Percentiles rank a stretch among this genome's conserved stretches.
phyloP scores from a whole-genome alignment of 1,140 invertebrate species.

The Nasonia giraulti region DNA sequence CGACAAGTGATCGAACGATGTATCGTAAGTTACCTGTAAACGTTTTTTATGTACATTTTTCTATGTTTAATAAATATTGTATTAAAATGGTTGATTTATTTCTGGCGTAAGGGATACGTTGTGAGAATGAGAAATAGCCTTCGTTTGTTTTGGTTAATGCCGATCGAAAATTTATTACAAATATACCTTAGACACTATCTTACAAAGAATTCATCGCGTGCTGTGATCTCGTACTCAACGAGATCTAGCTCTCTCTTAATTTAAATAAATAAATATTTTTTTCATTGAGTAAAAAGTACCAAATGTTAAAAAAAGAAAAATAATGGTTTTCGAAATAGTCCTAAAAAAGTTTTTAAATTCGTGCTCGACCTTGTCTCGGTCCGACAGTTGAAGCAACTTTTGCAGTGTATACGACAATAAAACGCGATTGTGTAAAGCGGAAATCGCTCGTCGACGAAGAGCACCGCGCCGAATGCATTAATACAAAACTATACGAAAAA shows the following conservation, averaged over 20 bases:
- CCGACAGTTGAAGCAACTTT: neutral
- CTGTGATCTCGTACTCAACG: conserved; percentile 28
- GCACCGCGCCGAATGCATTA: conserved; percentile 3
- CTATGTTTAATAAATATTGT: conserved; percentile 41
- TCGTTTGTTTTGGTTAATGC: conserved; percentile 44
- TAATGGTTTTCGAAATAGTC: neutral
- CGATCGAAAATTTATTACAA: conserved; percentile 53
- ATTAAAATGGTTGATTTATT: neutral
- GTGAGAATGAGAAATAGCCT: conserved; percentile 9
- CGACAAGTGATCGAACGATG: conserved; percentile 22
- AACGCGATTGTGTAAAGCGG: conserved; percentile 13
- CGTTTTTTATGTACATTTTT: conserved; percentile 45
- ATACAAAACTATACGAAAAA: conserved; percentile 42
- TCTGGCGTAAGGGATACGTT: neutral
- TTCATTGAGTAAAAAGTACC: conserved; percentile 24
- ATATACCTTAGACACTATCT: conserved; percentile 45
- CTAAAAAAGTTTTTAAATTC: conserved; percentile 4
- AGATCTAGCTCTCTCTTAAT: conserved; percentile 33
- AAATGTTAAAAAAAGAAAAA: conserved; percentile 23
- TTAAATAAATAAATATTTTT: conserved; percentile 46
- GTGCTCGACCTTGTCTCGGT: neutral
- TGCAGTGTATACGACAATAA: neutral
- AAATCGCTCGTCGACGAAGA: neutral
- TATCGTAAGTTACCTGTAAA: conserved; percentile 35
- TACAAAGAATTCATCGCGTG: conserved; percentile 47